Evolutionary conservation across 2,888 invertebrate genomes (phyloP), one percentile per base, ranked within the genome.

Genomic region (Pachydiplax longipennis): DNA sequence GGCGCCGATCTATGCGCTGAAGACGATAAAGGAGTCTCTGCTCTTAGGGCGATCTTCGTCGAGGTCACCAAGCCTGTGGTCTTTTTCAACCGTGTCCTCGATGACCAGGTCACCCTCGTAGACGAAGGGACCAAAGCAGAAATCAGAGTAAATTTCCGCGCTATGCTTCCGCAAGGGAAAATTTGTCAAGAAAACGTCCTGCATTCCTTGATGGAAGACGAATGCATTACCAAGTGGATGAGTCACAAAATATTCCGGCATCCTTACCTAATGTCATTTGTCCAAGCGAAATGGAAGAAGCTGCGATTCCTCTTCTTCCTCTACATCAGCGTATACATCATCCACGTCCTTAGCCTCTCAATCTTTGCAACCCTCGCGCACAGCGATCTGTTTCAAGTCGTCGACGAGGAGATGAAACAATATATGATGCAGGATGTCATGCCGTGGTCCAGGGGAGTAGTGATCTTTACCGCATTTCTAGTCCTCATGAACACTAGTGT

Each of bases 211-310:
- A 35, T 83, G 22, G 37, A 61, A n/a, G 83, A 58, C 8, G 83
- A 83, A 18, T 18, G 18, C 58, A 83, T 83, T 18, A 83, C 35
- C 53, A 31, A 58, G 18, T 58, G 83, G 83, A 61, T 61, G 58
- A 25, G 58, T 35, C 58, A 83, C 35, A 58, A 83, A 1, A 15
- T 83, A 83, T 83, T 83, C 22, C 15, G 83, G 15, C 83, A 83
- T 25, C 58, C 83, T 35, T 22, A 58, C 8, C 58, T 58, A 4
- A 83, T 94, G 92, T 93, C 94, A 13, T 95, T 94, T 92, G 93
- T 95, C 53, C 93, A 93, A 40, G 92, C 95, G 44, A 95, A 95
- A 92, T 95, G 95, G 95, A 92, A 93, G 25, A 94, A 93, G 91
- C 94, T 95, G 40, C 93, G 94, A 87, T 93, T 93, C 83, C 94